These are phyloP conservation scores for Callipepla californica DNA, from an alignment of 2,113 vertebrate genomes.

Conservation along the genomic window DNA sequence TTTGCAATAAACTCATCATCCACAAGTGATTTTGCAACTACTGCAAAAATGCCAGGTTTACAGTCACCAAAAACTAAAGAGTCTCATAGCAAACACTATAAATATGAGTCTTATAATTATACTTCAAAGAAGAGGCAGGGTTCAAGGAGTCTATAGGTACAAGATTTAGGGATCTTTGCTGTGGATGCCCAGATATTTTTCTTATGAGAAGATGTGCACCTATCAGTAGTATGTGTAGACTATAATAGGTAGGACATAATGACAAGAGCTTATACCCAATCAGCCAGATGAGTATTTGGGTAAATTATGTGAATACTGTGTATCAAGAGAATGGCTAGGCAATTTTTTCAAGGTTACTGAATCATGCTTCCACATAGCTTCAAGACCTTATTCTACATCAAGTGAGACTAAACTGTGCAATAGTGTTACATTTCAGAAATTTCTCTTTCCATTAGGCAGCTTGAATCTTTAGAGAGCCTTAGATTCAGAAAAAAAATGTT, in stretches of 20 bases:
- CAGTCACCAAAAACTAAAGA: background rate
- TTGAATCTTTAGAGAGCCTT: background rate
- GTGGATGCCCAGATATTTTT: background rate
- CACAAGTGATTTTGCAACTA: background rate
- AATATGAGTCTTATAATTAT: background rate
- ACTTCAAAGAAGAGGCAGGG: background rate
- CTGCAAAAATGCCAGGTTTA: background rate
- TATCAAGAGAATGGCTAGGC: background rate
- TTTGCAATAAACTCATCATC: rapidly evolving
- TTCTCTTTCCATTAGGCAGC: background rate
- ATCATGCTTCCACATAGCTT: background rate
- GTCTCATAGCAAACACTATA: background rate
- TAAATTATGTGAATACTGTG: rapidly evolving
- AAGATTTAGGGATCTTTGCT: background rate
- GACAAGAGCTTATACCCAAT: background rate
- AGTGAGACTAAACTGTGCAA: background rate
- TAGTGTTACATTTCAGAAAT: background rate
- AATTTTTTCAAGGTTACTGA: background rate
- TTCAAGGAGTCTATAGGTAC: background rate
- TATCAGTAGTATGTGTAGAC: background rate
- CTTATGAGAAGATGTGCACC: background rate
- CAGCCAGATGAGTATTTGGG: background rate
- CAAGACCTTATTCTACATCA: background rate
- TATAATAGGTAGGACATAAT: background rate
- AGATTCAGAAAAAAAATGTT: background rate